Percentiles rank a stretch among this genome's conserved stretches.
Evolutionary conservation across 2,113 vertebrate species (phyloP).

Genomic region (Dasyurus viverrinus): DNA sequence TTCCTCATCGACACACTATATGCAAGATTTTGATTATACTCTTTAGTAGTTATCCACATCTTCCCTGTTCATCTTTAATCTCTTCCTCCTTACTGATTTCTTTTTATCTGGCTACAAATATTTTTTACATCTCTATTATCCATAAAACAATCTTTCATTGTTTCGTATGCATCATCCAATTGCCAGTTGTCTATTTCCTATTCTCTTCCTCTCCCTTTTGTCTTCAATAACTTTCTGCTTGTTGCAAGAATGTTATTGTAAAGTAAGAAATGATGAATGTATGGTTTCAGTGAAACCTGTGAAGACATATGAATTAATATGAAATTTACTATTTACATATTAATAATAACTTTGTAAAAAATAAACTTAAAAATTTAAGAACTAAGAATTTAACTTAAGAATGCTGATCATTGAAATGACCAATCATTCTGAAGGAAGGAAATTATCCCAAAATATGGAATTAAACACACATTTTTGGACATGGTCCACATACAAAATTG

Average conservation of each 20-base stretch:
- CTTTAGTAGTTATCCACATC: neutral
- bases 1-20: neutral
- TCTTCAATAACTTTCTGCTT: neutral
- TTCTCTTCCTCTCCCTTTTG: neutral
- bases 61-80: neutral
- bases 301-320: neutral
- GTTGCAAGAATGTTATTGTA: neutral
- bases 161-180: neutral
- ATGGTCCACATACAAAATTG: too few species aligned
- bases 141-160: neutral
- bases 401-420: neutral
- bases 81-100: neutral
- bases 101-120: neutral
- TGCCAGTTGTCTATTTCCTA: neutral
- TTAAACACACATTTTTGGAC: too few species aligned
- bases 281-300: neutral
- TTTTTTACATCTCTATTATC: neutral
- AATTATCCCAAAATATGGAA: too few species aligned
- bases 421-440: neutral
- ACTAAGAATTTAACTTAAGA: neutral
- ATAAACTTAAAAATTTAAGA: too few species aligned
- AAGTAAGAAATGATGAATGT: neutral
- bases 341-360: neutral
- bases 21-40: neutral
- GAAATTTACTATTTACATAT: neutral